phyloP scores from a whole-genome alignment of 2,113 vertebrate species.

The Pedionomus torquatus region DNA sequence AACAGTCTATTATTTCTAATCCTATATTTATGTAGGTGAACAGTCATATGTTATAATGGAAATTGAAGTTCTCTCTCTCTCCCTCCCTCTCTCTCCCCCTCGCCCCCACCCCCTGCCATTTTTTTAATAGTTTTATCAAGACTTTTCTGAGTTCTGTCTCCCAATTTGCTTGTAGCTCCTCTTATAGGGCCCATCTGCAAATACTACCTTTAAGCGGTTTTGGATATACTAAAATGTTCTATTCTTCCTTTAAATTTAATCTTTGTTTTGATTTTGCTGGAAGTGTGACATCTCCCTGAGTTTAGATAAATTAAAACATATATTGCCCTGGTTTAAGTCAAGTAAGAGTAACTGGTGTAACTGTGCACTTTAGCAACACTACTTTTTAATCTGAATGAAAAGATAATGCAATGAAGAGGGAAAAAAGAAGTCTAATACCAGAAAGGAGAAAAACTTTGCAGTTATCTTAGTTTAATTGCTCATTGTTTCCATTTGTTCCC shows the following conservation, averaged over 20 bases:
- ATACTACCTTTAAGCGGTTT: not conserved
- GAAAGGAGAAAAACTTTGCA: not conserved
- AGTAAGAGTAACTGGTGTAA: not conserved
- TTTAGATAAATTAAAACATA: not conserved
- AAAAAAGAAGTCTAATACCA: not conserved
- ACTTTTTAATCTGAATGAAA: not conserved
- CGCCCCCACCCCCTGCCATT: accelerated
- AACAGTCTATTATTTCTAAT: not conserved
- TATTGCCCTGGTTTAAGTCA: not conserved
- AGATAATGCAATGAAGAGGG: not conserved
- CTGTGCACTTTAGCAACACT: not conserved
- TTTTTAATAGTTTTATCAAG: not conserved
- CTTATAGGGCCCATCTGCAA: not conserved
- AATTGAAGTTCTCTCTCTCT: not conserved
- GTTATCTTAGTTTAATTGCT: not conserved
- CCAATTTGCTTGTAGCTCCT: not conserved
- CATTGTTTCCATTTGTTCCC: not conserved
- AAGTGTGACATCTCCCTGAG: not conserved
- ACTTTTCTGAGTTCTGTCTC: not conserved
- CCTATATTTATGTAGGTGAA: not conserved
- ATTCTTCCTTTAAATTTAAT: not conserved
- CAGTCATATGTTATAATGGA: not conserved
- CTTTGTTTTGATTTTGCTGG: not conserved
- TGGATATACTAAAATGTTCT: not conserved
- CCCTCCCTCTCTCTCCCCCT: too few species aligned